Percentiles rank a stretch among this genome's conserved stretches.
These are phyloP conservation scores for Myathropa florea DNA, from an alignment of 2,888 invertebrate species.

Conservation along the genomic window DNA sequence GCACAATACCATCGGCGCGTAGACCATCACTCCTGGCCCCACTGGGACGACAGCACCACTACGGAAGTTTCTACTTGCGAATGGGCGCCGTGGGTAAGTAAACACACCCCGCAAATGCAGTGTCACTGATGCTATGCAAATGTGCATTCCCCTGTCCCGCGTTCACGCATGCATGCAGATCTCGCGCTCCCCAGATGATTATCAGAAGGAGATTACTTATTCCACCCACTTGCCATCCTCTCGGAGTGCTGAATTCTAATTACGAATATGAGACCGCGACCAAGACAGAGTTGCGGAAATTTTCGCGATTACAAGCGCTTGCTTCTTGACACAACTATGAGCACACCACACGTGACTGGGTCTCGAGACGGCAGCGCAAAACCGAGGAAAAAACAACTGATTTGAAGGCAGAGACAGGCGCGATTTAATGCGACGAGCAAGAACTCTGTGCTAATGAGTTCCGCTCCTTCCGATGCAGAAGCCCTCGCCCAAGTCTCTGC, in stretches of 20 bases:
- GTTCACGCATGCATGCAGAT: neutral
- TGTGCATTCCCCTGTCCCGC: slow-evolving; percentile 13
- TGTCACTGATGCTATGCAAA: slow-evolving; percentile 43
- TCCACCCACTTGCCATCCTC: neutral
- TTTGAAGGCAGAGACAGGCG: slow-evolving; percentile 15
- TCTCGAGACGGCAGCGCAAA: neutral
- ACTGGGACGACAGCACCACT: slow-evolving; percentile 87
- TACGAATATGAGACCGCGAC: slow-evolving; percentile 39
- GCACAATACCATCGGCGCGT: slow-evolving; percentile 80
- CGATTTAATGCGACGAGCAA: slow-evolving; percentile 45
- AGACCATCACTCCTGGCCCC: slow-evolving; percentile 81
- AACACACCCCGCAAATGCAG: slow-evolving; percentile 9
- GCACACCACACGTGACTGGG: slow-evolving; percentile 31
- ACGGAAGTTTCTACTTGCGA: slow-evolving; percentile 94
- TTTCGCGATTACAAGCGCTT: slow-evolving; percentile 10
- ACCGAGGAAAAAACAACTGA: neutral
- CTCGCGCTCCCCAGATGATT: slow-evolving; percentile 9
- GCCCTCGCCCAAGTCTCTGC: slow-evolving; percentile 8
- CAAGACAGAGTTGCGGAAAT: slow-evolving; percentile 3
- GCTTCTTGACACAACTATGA: slow-evolving; percentile 11
- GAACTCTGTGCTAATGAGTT: slow-evolving; percentile 60
- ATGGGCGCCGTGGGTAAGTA: slow-evolving; percentile 94
- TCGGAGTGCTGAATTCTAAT: slow-evolving; percentile 55
- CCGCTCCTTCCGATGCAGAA: slow-evolving; percentile 32
- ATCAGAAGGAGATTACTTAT: slow-evolving; percentile 56